Percentiles rank a stretch among this genome's conserved stretches.
Conservation (phyloP, 1,140 invertebrate species). For the Theocolax elegans region DNA sequence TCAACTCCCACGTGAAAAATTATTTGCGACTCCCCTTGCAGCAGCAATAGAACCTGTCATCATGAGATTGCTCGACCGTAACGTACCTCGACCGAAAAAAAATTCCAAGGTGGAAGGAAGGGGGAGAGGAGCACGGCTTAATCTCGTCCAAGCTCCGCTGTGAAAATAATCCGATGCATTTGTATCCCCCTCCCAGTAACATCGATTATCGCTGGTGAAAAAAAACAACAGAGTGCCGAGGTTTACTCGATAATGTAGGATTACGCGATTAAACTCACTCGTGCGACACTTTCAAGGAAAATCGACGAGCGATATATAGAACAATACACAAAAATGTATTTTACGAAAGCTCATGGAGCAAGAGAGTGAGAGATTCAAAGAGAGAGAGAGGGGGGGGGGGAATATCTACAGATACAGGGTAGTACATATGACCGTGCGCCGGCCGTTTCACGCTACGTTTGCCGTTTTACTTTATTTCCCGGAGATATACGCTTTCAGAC, state of each 20-base stretch:
- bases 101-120: background rate
- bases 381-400: too few relatives aligned
- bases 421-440: slow-evolving; percentile 34
- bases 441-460: slow-evolving; percentile 60
- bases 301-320: slow-evolving; percentile 33
- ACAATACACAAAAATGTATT: slow-evolving; percentile 59
- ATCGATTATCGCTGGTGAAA: slow-evolving; percentile 19
- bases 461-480: slow-evolving; percentile 61
- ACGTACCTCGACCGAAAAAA: background rate
- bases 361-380: too few relatives aligned
- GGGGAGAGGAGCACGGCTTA: slow-evolving; percentile 2
- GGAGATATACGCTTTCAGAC: slow-evolving; percentile 58
- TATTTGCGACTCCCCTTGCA: background rate
- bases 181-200: background rate
- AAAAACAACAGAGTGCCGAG: slow-evolving; percentile 14
- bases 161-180: slow-evolving; percentile 20
- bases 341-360: slow-evolving; percentile 50
- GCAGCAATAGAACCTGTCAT: background rate
- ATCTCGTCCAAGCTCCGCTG: slow-evolving; percentile 20
- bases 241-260: slow-evolving; percentile 27
- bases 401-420: too few relatives aligned
- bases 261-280: slow-evolving; percentile 20
- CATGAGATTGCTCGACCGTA: background rate
- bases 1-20: slow-evolving; percentile 14
- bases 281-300: background rate